Evolutionary conservation across 1,140 invertebrate species (phyloP).

Genomic region (Diabrotica undecimpunctata): DNA sequence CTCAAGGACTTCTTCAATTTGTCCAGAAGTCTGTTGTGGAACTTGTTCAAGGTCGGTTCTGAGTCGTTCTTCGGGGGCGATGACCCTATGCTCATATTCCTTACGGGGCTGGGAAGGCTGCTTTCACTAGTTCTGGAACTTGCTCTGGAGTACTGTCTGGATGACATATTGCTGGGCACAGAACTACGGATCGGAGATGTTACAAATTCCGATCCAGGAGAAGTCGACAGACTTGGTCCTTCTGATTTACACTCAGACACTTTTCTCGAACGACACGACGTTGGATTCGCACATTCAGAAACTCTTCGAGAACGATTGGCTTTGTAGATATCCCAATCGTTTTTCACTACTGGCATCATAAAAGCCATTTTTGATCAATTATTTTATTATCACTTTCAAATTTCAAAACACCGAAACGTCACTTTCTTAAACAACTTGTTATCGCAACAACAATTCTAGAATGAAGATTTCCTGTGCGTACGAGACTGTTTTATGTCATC

Average conservation of each 20-base stretch:
- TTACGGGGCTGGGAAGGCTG: conserved; percentile 55
- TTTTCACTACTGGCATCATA: conserved; percentile 91
- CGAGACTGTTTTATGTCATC: conserved; percentile 29
- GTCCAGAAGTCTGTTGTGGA: conserved; percentile 79
- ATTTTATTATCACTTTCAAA: not conserved
- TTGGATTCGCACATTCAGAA: conserved; percentile 68
- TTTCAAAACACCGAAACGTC: conserved; percentile 4
- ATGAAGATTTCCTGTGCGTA: conserved; percentile 16
- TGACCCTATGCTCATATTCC: conserved; percentile 49
- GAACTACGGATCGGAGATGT: conserved; percentile 62
- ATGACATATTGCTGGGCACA: conserved; percentile 55
- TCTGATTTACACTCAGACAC: conserved; percentile 80
- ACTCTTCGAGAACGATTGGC: conserved; percentile 68
- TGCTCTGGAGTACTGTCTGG: conserved; percentile 51
- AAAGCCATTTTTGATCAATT: conserved; percentile 67
- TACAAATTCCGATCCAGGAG: conserved; percentile 64
- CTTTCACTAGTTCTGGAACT: conserved; percentile 62
- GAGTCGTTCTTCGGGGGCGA: conserved; percentile 58
- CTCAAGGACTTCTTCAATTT: conserved; percentile 74
- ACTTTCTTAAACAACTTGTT: not conserved
- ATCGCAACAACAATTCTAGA: not conserved
- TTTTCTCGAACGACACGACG: conserved; percentile 65
- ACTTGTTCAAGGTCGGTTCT: conserved; percentile 70
- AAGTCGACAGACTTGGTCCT: conserved; percentile 64
- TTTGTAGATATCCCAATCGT: conserved; percentile 89